Base-by-base conservation (phyloP, 2,797 vertebrate species). In the Chelidonichthys spinosus region DNA sequence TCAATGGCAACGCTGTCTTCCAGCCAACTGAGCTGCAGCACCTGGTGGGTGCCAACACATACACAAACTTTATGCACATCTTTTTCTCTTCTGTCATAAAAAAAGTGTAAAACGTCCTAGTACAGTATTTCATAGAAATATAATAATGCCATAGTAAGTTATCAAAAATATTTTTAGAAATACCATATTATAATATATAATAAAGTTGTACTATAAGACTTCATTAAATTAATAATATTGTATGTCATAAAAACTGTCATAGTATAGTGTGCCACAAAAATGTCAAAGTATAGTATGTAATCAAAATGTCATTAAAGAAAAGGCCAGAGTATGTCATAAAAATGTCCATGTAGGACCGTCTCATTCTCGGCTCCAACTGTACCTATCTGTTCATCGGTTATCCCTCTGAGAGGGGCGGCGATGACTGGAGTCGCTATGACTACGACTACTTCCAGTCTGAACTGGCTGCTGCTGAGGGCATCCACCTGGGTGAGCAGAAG, bases 391-490 rank as follows among this genome's bases (percentile, higher is more conserved):
- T 95, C 15, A 72, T 97, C 2, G 96, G 97, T 43, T 95, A 94
- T 83, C 96, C 96, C 0, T 91, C 91, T 0, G 96, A 97, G 74
- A 93, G 95, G 2, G 89, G 92, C 0, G 79, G 76, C 3, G 95
- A 97, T 0, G 96, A 97, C 83, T 89, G 94, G 92, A 94, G 90
- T 82, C 93, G 92, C 81, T 97, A 96, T 3, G 96, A 97, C 84
- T 96, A 97, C 0, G 96, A 97, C 87, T 97, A 96, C 66, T 96
- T 97, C 89, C 96, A 97, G 87, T 95, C 96, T 32, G 96, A 98
- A 64, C 82, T 97, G 71, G 97, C 96, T 2, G 95, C 94, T 2
- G 95, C 93, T 0, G 95, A 96, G 81, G 96, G 97, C 4, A 93
- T 97, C 86, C 93, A 94, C 40, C 81, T 95, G 60, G 89, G 94